These are phyloP conservation scores for Cantharis flavilabris DNA, from an alignment of 2,888 invertebrate genomes.

Conservation along the genomic window DNA sequence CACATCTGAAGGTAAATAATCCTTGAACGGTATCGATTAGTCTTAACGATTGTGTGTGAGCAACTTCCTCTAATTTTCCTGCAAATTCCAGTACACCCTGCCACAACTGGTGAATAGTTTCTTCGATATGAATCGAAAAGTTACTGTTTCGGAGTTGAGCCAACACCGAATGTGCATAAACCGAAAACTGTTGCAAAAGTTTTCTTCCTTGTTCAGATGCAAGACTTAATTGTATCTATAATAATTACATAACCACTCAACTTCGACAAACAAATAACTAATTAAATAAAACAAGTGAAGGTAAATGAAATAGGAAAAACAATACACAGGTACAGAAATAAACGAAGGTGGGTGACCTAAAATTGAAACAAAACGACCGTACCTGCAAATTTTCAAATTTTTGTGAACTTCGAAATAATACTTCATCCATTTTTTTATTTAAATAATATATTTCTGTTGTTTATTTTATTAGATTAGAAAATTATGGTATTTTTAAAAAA, in stretches of 20 bases:
- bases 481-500: not conserved
- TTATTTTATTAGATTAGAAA: not conserved
- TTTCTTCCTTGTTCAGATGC: conserved; percentile 46
- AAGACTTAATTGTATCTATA: conserved; percentile 47
- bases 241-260: conserved; percentile 21
- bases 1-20: not conserved
- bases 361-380: conserved; percentile 13
- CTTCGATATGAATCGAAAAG: conserved; percentile 38
- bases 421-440: conserved; percentile 47
- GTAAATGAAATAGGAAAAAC: not conserved
- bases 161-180: conserved; percentile 39
- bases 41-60: conserved; percentile 35
- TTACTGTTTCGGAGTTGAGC: conserved; percentile 42
- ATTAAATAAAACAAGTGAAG: not conserved
- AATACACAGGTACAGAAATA: not conserved
- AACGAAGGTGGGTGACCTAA: not conserved
- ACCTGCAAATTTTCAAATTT: conserved; percentile 51
- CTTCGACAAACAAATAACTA: not conserved
- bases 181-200: conserved; percentile 40
- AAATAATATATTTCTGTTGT: not conserved
- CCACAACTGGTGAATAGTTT: conserved; percentile 38
- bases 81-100: conserved; percentile 25
- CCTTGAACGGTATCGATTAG: not conserved
- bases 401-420: conserved; percentile 49
- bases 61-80: conserved; percentile 36